Base-by-base conservation (phyloP, 2,888 invertebrate genomes). In the Synergus umbraculus region DNA sequence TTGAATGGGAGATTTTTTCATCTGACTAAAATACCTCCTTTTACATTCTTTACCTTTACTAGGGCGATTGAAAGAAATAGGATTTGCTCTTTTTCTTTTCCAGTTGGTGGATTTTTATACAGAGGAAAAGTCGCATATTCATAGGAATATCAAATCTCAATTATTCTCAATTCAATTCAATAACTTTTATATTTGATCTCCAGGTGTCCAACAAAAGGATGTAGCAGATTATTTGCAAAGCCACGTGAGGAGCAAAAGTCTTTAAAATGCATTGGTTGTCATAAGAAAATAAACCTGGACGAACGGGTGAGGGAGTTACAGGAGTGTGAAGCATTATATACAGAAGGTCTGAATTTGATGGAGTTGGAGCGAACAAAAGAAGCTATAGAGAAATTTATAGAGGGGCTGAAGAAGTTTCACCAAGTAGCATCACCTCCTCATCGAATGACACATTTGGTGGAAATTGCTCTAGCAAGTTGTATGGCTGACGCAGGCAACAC, bases 181-280 rank as follows among this genome's bases (percentile, higher is more conserved):
- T 22, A 22, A 22, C 22, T 22, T 22, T 37, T 37, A 37, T 49
- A 49, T 60, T 18, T 46, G 76, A 18, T 10, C 88, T 89, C 63
- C 69, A 94, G 94, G 88, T 95, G 95, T 85, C 91, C 93, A 0
- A 93, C 93, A 4, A 85, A 90, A 9, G 92, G 92, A 43, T 95
- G 95, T 85, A 86, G 87, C 0, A 89, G 93, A 76, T 83, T 93
- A 49, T 92, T 94, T n/a, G 92, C 92, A 22, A 91, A 93, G 64
- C 93, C 94, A 0, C 88, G 93, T 65, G 83, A 85, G 29, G 85
- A 91, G 37, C 89, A 91, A 4, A 92, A 80, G 44, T 29, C 89
- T 54, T 88, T 93, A 0, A 93, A 93, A 43, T 95, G 95, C 87
- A 88, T 92, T 3, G 91, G 90, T 66, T 95, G 95, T 84, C 93